Base-by-base conservation (phyloP, 2,113 vertebrate species). In the Mirounga angustirostris region DNA sequence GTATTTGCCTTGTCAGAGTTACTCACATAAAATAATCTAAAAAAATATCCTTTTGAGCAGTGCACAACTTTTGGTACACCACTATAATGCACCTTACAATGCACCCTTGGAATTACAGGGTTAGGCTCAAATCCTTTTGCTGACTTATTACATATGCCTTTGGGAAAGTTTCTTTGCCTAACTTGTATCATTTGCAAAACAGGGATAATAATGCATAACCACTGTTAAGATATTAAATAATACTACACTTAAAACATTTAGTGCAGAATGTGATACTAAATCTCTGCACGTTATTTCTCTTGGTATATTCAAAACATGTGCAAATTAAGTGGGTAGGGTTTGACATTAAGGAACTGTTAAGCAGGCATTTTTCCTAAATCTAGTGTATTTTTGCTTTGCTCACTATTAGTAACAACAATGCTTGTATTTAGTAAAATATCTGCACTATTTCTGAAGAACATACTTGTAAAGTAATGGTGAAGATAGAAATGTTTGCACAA, bases 1-100 rank as follows among this genome's bases (percentile, higher is more conserved):
- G n/a, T 63, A 71, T 93, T 78, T 90, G 3, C 52, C 12, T 8
- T 89, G 3, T 63, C 22, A 69, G 3, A 65, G 4, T 95, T 78
- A 76, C 82, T 69, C n/a, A 28, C 21, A 79, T 71, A 33, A 90
- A 73, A 79, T 21, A 78, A 54, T 24, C 30, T 87, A 65, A 79
- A 19, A 33, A 69, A 61, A 30, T 50, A 10, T 9, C 5, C 11
- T 91, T 40, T 56, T n/a, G 0, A 54, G 18, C 61, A 2, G 0
- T 5, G 4, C 28, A 14, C 15, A 65, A 24, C 14, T 63, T 63
- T 83, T 54, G 40, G 2, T 58, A 21, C 18, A 26, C 14, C 3
- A 33, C 0, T 2, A 4, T 22, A 22, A 0, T 71, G 4, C 1
- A 10, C 15, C 5, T 11, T 50, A 11, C 4, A 52, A 3, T 21